Evolutionary conservation across 2,888 invertebrate genomes (phyloP), one percentile per base, ranked within the genome.

Genomic region (Drosophila koepferae): DNA sequence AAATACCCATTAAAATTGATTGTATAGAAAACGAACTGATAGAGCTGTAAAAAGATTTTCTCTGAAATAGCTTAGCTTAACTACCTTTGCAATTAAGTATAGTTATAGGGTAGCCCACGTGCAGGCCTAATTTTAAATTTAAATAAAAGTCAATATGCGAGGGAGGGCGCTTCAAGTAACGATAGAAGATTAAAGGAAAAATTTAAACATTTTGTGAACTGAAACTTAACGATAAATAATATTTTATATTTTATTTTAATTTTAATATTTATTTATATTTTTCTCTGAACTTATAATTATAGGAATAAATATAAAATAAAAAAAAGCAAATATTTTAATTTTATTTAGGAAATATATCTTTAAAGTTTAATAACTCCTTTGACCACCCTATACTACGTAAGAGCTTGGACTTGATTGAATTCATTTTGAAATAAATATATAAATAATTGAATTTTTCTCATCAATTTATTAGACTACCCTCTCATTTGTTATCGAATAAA

Each of bases 1-100:
- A 31, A 61, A 60, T 49, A 64, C 63, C 20, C 48, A 48, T 7
- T 48, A 18, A 18, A 9, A 4, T 20, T 20, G 28, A 12, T 23
- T 12, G 10, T 6, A 31, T 38, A 14, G 18, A 38, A 2, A 9
- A 10, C 2, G 10, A 2, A n/a, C 18, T 18, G 44, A 36, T 23
- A n/a, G 23, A 16, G 56, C 12, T 41, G 28, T 2, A 34, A 16
- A 12, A 18, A 18, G n/a, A 7, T 18, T 7, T 12, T 3, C 9
- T 10, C n/a, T 31, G 49, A n/a, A 12, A 18, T 16, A 2, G 4
- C 16, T 44, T 3, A 18, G 31, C 9, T 18, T 7, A 18, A 12
- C 31, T n/a, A 2, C 49, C 31, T 49, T 49, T 49, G n/a, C 31
- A 31, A 5, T 31, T 49, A 3, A 3, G 10, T 18, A 10, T 2